phyloP scores from a whole-genome alignment of 2,113 vertebrate genomes.

The Cebidichthys violaceus region DNA sequence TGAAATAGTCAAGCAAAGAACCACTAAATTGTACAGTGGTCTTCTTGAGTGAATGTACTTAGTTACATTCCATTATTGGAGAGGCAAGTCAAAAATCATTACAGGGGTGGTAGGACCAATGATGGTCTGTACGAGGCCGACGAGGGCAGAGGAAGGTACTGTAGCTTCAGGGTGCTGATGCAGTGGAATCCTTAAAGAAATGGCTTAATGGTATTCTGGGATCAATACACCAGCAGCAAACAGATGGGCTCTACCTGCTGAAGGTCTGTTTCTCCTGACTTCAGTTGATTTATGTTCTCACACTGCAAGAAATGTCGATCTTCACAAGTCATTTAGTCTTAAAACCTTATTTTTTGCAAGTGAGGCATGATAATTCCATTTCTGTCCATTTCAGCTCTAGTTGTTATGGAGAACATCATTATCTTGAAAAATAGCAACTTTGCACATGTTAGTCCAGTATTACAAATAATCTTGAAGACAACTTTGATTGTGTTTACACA shows the following conservation, averaged over 20 bases:
- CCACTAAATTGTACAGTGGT: not conserved
- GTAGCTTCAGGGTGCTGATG: conserved; percentile 65
- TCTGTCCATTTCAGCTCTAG: not conserved
- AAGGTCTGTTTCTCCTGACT: conserved; percentile 53
- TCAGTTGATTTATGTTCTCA: conserved; percentile 55
- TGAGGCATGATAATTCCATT: not conserved
- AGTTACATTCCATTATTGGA: not conserved
- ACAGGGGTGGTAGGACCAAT: conserved; percentile 11
- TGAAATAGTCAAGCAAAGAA: not conserved
- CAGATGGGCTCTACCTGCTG: conserved; percentile 67
- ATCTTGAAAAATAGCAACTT: not conserved
- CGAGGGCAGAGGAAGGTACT: conserved; percentile 17
- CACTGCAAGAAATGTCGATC: conserved; percentile 17
- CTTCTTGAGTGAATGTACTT: not conserved
- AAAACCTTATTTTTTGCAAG: not conserved
- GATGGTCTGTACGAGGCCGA: conserved; percentile 11
- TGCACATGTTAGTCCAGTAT: not conserved
- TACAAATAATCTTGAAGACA: not conserved
- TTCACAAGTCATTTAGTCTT: conserved; percentile 33
- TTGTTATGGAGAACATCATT: not conserved
- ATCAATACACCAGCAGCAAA: conserved; percentile 68
- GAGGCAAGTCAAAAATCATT: conserved; percentile 34
- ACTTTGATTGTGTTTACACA: not conserved
- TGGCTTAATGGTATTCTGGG: conserved; percentile 68
- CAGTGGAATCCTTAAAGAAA: conserved; percentile 71